These are phyloP conservation scores for Ia io DNA, from an alignment of 2,113 vertebrate genomes.

Conservation along the genomic window DNA sequence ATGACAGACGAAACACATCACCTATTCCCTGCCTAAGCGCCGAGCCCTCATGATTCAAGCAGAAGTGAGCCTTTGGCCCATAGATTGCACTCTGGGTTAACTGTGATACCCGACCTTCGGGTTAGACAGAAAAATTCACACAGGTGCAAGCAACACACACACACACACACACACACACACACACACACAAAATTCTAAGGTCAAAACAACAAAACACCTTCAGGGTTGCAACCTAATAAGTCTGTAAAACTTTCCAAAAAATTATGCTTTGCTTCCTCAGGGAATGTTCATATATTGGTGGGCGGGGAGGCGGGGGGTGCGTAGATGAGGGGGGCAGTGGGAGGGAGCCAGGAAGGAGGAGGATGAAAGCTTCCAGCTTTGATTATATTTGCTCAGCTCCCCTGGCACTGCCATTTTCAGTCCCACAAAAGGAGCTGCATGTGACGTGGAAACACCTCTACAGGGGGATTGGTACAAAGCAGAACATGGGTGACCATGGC, in stretches of 20 bases:
- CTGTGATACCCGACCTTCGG: not conserved
- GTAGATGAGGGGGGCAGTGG: no score
- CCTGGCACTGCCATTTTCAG: not conserved
- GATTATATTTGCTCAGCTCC: not conserved
- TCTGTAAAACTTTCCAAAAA: not conserved
- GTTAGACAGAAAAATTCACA: not conserved
- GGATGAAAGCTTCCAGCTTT: not conserved
- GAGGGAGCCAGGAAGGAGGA: not conserved
- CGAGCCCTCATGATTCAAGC: not conserved
- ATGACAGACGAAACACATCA: not conserved
- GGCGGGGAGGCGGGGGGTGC: not conserved
- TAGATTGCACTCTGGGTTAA: not conserved
- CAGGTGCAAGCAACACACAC: not conserved
- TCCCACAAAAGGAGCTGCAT: not conserved
- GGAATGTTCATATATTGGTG: not conserved
- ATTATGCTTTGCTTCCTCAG: not conserved
- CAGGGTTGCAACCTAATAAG: conserved; percentile 5
- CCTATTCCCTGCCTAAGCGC: not conserved
- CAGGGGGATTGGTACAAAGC: not conserved
- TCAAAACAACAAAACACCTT: conserved; percentile 11
- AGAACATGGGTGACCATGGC: not conserved
- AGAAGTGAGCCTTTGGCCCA: not conserved
- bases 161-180: not conserved
- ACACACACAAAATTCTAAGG: conserved; percentile 1
- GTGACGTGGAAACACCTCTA: not conserved